These are phyloP conservation scores for Gonioctena quinquepunctata DNA, from an alignment of 1,140 invertebrate genomes.

Conservation along the genomic window DNA sequence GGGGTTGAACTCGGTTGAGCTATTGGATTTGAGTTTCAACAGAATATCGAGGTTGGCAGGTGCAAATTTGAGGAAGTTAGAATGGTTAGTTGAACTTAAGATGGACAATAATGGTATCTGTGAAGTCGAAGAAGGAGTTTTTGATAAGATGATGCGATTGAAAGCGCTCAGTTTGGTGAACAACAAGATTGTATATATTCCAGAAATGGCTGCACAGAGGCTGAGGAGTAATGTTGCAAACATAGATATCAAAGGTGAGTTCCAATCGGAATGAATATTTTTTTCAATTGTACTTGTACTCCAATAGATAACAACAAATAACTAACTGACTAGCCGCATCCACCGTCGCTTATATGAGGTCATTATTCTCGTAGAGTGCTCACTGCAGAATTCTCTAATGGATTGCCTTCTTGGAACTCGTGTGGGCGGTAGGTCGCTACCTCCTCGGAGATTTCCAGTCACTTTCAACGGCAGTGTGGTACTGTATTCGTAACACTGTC, in stretches of 20 bases:
- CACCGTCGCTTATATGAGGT: no score
- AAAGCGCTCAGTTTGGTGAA: conserved; percentile 77
- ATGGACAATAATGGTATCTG: conserved; percentile 78
- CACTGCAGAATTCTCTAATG: no score
- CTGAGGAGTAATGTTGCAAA: conserved; percentile 79
- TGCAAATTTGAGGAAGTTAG: conserved; percentile 68
- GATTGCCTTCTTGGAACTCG: no score
- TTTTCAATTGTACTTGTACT: no score
- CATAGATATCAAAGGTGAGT: conserved; percentile 81
- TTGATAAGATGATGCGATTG: conserved; percentile 79
- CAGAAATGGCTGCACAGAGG: conserved; percentile 75
- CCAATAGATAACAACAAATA: no score
- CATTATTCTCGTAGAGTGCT: no score
- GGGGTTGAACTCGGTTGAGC: conserved; percentile 74
- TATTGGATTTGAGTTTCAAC: conserved; percentile 79
- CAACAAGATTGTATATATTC: conserved; percentile 75
- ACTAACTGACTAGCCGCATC: no score
- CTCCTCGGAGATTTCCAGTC: no score
- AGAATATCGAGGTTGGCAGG: conserved; percentile 69
- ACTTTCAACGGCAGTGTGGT: no score
- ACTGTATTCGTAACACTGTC: no score
- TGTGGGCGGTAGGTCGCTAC: no score
- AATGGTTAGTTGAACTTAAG: conserved; percentile 83
- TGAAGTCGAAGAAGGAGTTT: conserved; percentile 70
- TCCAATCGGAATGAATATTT: no score